Evolutionary conservation across 2,797 vertebrate species (phyloP).

Genomic region (Coregonus sp.): DNA sequence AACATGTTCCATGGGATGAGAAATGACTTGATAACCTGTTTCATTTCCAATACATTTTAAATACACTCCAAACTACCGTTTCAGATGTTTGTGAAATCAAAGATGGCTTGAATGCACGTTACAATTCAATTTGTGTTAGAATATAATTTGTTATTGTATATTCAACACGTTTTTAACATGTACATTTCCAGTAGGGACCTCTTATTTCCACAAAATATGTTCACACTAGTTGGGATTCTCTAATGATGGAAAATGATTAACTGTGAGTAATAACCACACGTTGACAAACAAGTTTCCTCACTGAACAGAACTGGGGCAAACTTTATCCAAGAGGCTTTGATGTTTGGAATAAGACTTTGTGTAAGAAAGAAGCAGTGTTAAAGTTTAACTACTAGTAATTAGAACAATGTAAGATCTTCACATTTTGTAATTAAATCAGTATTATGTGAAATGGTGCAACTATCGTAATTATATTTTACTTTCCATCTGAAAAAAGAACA

Average conservation of each 20-base stretch:
- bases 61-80: no score
- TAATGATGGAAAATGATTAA: neutral
- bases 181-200: neutral
- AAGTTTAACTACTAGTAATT: neutral
- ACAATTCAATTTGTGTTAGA: no score
- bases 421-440: neutral
- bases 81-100: no score
- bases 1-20: no score
- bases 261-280: neutral
- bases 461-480: neutral
- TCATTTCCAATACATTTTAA: no score
- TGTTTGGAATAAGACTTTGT: neutral
- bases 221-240: neutral
- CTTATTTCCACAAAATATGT: neutral
- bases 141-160: no score
- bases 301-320: conserved; percentile 8
- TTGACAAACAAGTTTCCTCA: neutral
- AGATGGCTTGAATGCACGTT: no score
- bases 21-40: no score
- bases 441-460: neutral
- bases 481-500: neutral
- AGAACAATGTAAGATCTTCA: neutral
- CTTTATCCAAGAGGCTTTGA: neutral
- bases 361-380: neutral
- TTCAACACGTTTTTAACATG: neutral